Conservation (phyloP, 2,888 invertebrate species). For the Tethea ocularis region DNA sequence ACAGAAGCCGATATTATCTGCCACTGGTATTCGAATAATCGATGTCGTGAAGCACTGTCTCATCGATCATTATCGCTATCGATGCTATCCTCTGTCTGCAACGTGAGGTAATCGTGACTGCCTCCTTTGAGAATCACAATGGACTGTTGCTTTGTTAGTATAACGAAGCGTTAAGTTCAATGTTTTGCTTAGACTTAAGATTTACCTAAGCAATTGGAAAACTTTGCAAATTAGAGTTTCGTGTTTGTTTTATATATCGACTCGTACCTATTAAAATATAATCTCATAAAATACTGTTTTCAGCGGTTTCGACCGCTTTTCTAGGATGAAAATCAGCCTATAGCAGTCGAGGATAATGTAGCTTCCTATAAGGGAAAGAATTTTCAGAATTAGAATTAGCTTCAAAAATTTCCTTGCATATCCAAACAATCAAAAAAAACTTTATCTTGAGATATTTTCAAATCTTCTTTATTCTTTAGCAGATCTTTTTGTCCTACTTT, state of each 20-base stretch:
- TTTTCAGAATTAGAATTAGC: no score
- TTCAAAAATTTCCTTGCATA: no score
- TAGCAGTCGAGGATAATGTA: no score
- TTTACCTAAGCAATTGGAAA: neutral
- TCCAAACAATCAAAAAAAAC: no score
- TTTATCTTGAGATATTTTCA: no score
- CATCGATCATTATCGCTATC: constrained; percentile 19
- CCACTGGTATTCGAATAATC: constrained; percentile 37
- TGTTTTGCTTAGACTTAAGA: neutral
- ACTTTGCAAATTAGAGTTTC: neutral
- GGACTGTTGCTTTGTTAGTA: constrained; percentile 6
- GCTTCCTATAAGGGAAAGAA: no score
- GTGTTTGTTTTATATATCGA: neutral
- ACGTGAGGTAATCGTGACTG: constrained; percentile 3
- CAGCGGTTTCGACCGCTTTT: no score
- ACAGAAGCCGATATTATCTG: constrained; percentile 53
- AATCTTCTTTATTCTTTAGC: no score
- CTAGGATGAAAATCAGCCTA: no score
- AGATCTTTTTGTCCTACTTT: no score
- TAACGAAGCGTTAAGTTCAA: constrained; percentile 4
- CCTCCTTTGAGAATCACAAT: constrained; percentile 5
- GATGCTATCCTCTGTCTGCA: constrained; percentile 20
- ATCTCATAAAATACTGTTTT: no score
- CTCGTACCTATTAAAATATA: no score
- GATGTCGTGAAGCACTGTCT: constrained; percentile 38